Evolutionary conservation across 2,888 invertebrate genomes (phyloP), one percentile per base, ranked within the genome.

Genomic region (Cistogaster globosa): DNA sequence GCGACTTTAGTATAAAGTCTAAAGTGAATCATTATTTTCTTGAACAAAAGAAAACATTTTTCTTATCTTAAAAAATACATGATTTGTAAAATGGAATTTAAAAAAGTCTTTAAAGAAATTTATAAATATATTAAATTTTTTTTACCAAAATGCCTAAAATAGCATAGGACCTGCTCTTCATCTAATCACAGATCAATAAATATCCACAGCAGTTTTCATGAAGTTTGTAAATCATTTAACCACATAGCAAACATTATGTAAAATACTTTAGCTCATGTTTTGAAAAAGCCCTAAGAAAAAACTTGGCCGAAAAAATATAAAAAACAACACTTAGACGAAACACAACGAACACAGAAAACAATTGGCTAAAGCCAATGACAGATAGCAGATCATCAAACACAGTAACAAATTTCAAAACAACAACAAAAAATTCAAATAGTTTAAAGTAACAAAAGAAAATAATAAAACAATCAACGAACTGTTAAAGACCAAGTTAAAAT

Each of bases 401-500:
- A 63, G 38, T 11, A 58, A 69, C 62, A 69, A 82, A 78, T 69
- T 71, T 75, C 38, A 38, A 79, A 69, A 57, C 57, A 83, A 38
- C 48, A n/a, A 58, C 26, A 58, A 68, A 51, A 9, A 32, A 48
- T 12, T n/a, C 5, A 67, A 68, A 53, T n/a, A 67, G 11, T 38
- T 42, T 18, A 42, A 67, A 60, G 22, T 48, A 76, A 38, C 26
- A n/a, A 45, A 58, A 51, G 67, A 72, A 69, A 65, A 69, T 65
- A 42, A 69, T 69, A 75, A 78, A 82, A 77, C 80, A 85, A 80
- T 69, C 77, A 78, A 67, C 81, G 77, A 79, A 58, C 68, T 72
- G 75, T 63, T 65, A 51, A 71, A 55, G 77, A 84, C 75, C 32
- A 55, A 86, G 48, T 76, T 62, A 65, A 76, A 79, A 81, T 42